Evolutionary conservation across 1,140 invertebrate genomes (phyloP), one percentile per base, ranked within the genome.

Genomic region (Drosophila obscura): DNA sequence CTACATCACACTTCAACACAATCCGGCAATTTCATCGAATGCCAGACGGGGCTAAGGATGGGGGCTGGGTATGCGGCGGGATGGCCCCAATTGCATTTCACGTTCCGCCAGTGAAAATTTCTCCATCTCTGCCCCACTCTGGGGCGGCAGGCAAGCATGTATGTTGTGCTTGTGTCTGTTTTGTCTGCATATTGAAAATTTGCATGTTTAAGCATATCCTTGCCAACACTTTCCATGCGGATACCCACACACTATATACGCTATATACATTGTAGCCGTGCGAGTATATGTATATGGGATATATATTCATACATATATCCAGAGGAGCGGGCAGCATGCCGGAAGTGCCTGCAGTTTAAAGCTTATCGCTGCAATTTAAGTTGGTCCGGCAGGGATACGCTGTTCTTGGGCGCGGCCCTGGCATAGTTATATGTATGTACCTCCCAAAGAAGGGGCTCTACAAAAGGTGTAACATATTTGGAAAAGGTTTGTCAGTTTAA

Each of bases 1-100:
- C 87, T 87, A 90, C 82, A 90, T 90, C 87, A 90, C 87, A 90
- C 87, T 87, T 90, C 87, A 90, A 90, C 87, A 90, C 87, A 90
- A 90, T 90, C 87, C 72, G 82, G 83, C 88, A 77, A 83, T 88
- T 90, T 87, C 88, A 88, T 83, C 82, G 80, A 75, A 74, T 80
- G 68, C 76, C 66, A 65, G 55, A 16, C 24, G 46, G 60, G 19
- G 31, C 53, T 62, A 16, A 31, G 31, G 46, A 39, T 28, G 6
- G 39, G 39, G 39, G 41, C n/a, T 7, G n/a, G 9, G 9, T 4
- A 13, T 43, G 26, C 7, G n/a, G n/a, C 9, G 41, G 62, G 49
- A 53, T 58, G 57, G 49, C 65, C 45, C 84, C 83, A 83, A 88
- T 83, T 89, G 83, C 83, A 89, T 77, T 87, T 78, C 69, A 79